Percentiles rank a stretch among this genome's conserved stretches.
Conservation (phyloP, 2,888 invertebrate genomes). For the Oasisia sp. region DNA sequence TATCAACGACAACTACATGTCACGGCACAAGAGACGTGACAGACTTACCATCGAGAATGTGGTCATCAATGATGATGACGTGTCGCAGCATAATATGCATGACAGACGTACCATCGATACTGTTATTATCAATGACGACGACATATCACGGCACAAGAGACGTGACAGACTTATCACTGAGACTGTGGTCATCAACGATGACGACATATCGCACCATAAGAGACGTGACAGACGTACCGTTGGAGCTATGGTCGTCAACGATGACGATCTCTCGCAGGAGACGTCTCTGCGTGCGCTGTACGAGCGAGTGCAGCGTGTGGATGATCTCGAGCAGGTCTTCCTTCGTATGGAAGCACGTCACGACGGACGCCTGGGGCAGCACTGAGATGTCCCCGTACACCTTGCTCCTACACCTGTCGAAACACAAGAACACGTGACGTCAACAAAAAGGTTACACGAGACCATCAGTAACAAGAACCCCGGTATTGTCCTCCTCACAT, state of each 20-base stretch:
- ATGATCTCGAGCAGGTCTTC: conserved; percentile 88
- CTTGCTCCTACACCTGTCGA: neutral
- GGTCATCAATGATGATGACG: conserved; percentile 73
- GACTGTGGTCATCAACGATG: conserved; percentile 80
- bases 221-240: conserved; percentile 60
- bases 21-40: neutral
- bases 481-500: too few species aligned
- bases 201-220: neutral
- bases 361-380: conserved; percentile 83
- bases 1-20: too few species aligned
- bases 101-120: too few species aligned
- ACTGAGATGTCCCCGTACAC: conserved; percentile 43
- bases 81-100: too few species aligned
- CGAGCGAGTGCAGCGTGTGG: conserved; percentile 85
- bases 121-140: too few species aligned
- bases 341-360: conserved; percentile 91
- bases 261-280: conserved; percentile 89
- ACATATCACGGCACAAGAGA: neutral
- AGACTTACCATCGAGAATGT: conserved; percentile 75
- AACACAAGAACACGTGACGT: neutral
- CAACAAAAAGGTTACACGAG: too few species aligned
- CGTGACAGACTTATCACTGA: conserved; percentile 69
- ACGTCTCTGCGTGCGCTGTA: conserved; percentile 79
- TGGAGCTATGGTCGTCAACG: conserved; percentile 89
- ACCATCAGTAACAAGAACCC: too few species aligned